Conservation (phyloP, 2,113 vertebrate genomes). For the Prunella himalayana region DNA sequence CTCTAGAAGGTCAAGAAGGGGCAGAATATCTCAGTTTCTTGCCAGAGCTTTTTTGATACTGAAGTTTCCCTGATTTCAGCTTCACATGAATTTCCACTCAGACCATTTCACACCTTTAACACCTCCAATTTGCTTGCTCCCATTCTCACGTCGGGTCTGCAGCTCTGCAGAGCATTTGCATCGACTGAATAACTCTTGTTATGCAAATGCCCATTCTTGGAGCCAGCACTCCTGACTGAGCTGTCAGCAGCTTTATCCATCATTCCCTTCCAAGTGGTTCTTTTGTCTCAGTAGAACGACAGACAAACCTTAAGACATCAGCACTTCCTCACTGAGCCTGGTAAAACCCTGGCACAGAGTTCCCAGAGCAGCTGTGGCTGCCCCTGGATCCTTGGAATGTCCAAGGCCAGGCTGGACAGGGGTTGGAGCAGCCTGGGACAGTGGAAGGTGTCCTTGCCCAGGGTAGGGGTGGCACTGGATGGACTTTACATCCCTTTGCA, state of each 20-base stretch:
- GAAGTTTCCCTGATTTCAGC: background rate
- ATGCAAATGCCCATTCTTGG: background rate
- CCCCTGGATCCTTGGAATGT: background rate
- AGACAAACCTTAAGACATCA: background rate
- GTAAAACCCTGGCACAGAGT: background rate
- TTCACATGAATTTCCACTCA: background rate
- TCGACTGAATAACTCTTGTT: background rate
- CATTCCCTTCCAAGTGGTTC: fast-evolving
- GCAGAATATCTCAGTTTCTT: background rate
- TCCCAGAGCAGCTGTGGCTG: background rate
- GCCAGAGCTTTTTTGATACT: background rate
- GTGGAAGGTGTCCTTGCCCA: background rate
- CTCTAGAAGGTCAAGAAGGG: background rate
- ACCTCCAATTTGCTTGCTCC: background rate
- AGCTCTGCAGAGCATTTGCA: background rate
- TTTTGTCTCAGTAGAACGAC: background rate
- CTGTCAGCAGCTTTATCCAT: background rate
- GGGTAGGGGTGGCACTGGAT: background rate
- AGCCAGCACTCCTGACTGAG: background rate
- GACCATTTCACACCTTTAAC: background rate
- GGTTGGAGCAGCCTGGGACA: background rate
- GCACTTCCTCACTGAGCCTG: background rate
- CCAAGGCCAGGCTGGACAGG: background rate
- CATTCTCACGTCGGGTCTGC: background rate
- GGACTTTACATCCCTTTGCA: background rate